These are phyloP conservation scores for Tenebrosternarchus preto DNA, from an alignment of 2,113 vertebrate genomes.

Conservation along the genomic window DNA sequence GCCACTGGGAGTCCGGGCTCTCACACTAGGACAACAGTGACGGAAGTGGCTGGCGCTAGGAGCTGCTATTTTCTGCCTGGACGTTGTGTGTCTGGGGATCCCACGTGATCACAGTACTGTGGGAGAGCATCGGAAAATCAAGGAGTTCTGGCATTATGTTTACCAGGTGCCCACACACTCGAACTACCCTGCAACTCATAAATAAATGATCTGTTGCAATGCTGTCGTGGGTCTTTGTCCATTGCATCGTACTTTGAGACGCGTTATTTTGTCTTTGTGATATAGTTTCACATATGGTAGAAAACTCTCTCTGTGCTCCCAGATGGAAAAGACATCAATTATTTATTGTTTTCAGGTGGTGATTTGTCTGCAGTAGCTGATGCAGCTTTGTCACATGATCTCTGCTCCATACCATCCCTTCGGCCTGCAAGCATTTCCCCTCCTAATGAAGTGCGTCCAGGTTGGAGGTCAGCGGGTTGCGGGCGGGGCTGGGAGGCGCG, in stretches of 20 bases:
- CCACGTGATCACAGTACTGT: conserved; percentile 61
- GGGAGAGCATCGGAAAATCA: conserved; percentile 57
- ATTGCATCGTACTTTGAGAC: background rate
- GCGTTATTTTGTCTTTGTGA: background rate
- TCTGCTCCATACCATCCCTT: background rate
- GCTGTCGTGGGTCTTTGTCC: background rate
- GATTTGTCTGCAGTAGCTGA: background rate
- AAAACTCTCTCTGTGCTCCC: background rate
- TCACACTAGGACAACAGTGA: conserved; percentile 48
- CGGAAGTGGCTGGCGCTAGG: conserved; percentile 60
- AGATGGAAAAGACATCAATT: background rate
- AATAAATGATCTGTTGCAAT: background rate
- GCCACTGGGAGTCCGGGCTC: conserved; percentile 24
- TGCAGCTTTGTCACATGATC: background rate
- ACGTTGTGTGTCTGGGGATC: conserved; percentile 56
- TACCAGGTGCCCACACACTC: conserved; percentile 5
- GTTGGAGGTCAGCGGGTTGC: conserved; percentile 62
- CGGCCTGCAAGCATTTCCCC: background rate
- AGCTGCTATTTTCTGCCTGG: conserved; percentile 66
- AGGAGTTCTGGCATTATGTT: conserved; percentile 41
- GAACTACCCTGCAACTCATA: background rate
- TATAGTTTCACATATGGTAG: conserved; percentile 6
- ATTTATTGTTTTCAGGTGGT: background rate
- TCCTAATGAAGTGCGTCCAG: conserved; percentile 29
- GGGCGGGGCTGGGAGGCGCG: conserved; percentile 59